Conservation (phyloP, 2,888 invertebrate genomes). For the Xylota sylvarum region DNA sequence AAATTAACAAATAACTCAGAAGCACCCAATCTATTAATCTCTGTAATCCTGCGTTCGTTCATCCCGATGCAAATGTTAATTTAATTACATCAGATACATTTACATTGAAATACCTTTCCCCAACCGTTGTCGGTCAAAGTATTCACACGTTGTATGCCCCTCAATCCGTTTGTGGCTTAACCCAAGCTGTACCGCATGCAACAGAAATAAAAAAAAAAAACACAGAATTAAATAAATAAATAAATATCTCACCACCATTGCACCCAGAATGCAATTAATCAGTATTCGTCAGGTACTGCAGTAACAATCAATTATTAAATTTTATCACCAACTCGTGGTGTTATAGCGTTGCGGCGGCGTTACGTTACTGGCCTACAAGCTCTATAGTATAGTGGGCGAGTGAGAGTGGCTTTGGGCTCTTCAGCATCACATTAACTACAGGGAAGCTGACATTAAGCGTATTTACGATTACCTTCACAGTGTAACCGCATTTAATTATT, state of each 20-base stretch:
- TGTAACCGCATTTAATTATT: conserved; percentile 58
- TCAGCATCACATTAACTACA: conserved; percentile 45
- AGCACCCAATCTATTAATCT: conserved; percentile 47
- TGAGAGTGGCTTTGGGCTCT: conserved; percentile 22
- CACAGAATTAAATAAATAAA: conserved; percentile 70
- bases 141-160: conserved; percentile 62
- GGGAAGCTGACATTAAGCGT: conserved; percentile 44
- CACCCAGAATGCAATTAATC: conserved; percentile 70
- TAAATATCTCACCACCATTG: conserved; percentile 71
- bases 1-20: conserved; percentile 67
- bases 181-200: conserved; percentile 30
- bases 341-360: conserved; percentile 35
- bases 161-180: conserved; percentile 58
- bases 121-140: conserved; percentile 27
- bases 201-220: conserved; percentile 20
- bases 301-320: conserved; percentile 75
- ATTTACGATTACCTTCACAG: conserved; percentile 55
- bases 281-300: conserved; percentile 68
- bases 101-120: conserved; percentile 67
- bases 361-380: not conserved
- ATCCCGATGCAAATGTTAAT: conserved; percentile 60
- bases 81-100: conserved; percentile 68
- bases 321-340: conserved; percentile 53
- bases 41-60: conserved; percentile 44
- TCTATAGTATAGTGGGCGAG: not conserved